phyloP scores from a whole-genome alignment of 2,888 invertebrate genomes.

The Eumerus sabulonum region DNA sequence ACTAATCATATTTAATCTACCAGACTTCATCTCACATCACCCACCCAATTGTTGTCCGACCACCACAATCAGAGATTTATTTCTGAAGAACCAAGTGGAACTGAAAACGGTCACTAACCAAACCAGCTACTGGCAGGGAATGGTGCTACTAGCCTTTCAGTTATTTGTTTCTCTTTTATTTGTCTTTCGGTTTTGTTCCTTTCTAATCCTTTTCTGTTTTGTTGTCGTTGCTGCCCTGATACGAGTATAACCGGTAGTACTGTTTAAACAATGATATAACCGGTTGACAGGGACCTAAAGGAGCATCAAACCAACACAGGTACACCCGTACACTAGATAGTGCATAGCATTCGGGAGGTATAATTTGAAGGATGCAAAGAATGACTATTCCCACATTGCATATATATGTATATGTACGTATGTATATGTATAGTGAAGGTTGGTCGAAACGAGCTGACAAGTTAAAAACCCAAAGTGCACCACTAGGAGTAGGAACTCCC shows the following conservation, averaged over 20 bases:
- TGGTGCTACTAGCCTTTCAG: constrained; percentile 13
- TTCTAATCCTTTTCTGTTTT: constrained; percentile 12
- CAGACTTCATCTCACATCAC: constrained; percentile 9
- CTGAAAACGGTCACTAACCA: constrained; percentile 55
- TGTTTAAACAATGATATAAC: constrained; percentile 52
- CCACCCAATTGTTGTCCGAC: not conserved
- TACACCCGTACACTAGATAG: not conserved
- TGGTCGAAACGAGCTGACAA: too few relatives aligned
- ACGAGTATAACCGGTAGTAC: constrained; percentile 35
- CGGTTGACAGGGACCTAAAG: constrained; percentile 32
- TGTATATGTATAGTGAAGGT: too few relatives aligned
- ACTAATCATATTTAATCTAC: constrained; percentile 60
- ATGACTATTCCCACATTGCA: not conserved
- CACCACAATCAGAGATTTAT: constrained; percentile 50
- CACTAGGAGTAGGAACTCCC: too few relatives aligned
- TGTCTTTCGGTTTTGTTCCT: constrained; percentile 3
- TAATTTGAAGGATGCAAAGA: constrained; percentile 22
- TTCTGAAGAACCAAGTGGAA: constrained; percentile 36
- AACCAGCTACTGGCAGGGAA: constrained; percentile 5
- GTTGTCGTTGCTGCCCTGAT: constrained; percentile 10
- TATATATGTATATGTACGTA: too few relatives aligned
- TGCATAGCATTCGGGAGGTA: constrained; percentile 22
- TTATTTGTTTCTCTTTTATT: constrained; percentile 36
- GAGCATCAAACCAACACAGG: constrained; percentile 13
- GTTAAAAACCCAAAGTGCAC: too few relatives aligned